Evolutionary conservation across 2,797 vertebrate genomes (phyloP).

Genomic region (Hozukius guyotensis): DNA sequence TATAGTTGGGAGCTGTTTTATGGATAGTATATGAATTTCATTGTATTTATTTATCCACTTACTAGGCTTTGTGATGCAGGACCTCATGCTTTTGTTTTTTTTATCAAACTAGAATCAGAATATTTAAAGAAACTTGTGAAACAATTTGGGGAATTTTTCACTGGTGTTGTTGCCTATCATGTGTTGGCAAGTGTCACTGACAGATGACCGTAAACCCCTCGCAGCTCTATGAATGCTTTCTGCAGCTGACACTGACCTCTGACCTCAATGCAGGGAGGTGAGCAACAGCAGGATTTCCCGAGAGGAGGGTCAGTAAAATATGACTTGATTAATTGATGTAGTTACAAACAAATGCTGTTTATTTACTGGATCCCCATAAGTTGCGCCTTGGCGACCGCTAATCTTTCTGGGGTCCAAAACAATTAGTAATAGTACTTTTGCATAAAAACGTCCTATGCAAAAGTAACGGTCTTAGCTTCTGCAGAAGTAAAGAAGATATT

Average conservation of each 20-base stretch:
- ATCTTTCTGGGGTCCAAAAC: fast-evolving
- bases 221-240: constrained; percentile 22
- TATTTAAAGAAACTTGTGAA: background rate
- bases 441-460: no score
- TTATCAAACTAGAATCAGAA: background rate
- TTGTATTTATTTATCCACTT: background rate
- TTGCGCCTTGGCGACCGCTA: background rate
- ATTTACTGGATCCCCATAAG: background rate
- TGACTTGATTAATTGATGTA: background rate
- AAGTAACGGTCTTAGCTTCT: fast-evolving
- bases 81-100: background rate
- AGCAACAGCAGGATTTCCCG: background rate
- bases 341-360: background rate
- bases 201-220: constrained; percentile 25
- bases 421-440: no score
- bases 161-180: background rate
- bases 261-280: background rate
- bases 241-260: constrained; percentile 42
- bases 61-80: background rate
- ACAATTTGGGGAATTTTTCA: constrained; percentile 22
- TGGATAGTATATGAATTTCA: no score
- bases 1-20: background rate
- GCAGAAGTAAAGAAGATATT: no score
- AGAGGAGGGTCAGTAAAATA: background rate
- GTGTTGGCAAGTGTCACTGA: background rate